Conservation (phyloP, 2,797 vertebrate species). For the Yasuhikotakia modesta region DNA sequence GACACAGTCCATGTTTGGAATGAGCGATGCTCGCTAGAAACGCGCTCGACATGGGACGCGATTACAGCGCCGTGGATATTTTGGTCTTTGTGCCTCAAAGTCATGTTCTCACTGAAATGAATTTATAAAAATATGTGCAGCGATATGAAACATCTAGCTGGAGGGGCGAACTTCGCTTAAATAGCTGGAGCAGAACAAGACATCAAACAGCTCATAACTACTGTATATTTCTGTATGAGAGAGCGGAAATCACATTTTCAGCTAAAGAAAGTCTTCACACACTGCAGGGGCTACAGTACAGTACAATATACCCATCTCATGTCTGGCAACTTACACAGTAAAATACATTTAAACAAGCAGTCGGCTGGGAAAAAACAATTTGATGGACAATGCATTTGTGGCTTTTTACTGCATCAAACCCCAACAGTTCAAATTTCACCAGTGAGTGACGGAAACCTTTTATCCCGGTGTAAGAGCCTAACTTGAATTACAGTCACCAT, state of each 20-base stretch:
- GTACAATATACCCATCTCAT: neutral
- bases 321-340: neutral
- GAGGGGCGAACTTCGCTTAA: conserved; percentile 67
- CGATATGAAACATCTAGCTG: conserved; percentile 81
- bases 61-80: conserved; percentile 77
- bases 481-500: conserved; percentile 85
- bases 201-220: conserved; percentile 73
- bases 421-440: conserved; percentile 61
- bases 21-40: conserved; percentile 62
- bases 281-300: conserved; percentile 6
- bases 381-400: conserved; percentile 64
- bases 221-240: conserved; percentile 59
- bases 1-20: conserved; percentile 52
- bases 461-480: conserved; percentile 52
- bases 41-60: conserved; percentile 60
- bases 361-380: conserved; percentile 44
- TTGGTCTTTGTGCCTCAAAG: conserved; percentile 77
- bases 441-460: conserved; percentile 52
- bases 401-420: conserved; percentile 65
- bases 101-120: conserved; percentile 79
- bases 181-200: conserved; percentile 67
- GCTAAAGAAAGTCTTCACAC: conserved; percentile 32
- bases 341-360: conserved; percentile 25
- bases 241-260: conserved; percentile 36
- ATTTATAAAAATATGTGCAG: conserved; percentile 80